These are phyloP conservation scores for Andinoacara biseriatus DNA, from an alignment of 2,113 vertebrate genomes.

Conservation along the genomic window DNA sequence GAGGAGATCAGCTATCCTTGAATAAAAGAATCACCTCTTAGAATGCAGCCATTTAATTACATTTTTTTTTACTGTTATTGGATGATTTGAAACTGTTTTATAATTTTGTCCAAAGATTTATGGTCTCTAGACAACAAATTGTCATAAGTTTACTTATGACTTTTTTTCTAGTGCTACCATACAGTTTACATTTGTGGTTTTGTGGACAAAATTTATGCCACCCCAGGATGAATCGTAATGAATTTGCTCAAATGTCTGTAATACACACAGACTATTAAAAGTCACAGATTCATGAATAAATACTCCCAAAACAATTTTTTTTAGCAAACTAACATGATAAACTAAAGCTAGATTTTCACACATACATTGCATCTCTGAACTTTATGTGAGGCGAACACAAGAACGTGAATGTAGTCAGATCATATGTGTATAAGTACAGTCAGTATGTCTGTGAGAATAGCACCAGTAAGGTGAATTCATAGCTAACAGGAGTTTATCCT, in stretches of 20 bases:
- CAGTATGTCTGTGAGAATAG: not conserved
- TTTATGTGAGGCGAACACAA: too few species aligned
- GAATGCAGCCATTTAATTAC: not conserved
- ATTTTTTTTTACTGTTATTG: not conserved
- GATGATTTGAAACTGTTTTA: not conserved
- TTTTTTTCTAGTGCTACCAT: not conserved
- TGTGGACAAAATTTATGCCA: not conserved
- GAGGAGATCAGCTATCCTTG: not conserved
- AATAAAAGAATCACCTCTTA: not conserved
- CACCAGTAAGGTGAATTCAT: not conserved
- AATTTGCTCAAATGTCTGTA: too few species aligned
- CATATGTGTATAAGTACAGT: not conserved
- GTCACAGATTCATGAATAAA: too few species aligned
- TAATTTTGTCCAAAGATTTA: not conserved
- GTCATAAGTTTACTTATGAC: not conserved
- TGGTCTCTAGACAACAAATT: not conserved
- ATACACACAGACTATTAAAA: too few species aligned
- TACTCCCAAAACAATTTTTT: too few species aligned
- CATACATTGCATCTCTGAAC: too few species aligned
- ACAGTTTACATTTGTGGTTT: not conserved
- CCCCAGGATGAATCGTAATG: not conserved
- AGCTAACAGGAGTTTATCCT: not conserved
- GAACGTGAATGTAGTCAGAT: not conserved
- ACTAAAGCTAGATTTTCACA: too few species aligned
- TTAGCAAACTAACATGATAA: too few species aligned